Percentiles rank a stretch among this genome's conserved stretches.
Conservation (phyloP, 1,140 invertebrate genomes). For the Ectropis grisescens region DNA sequence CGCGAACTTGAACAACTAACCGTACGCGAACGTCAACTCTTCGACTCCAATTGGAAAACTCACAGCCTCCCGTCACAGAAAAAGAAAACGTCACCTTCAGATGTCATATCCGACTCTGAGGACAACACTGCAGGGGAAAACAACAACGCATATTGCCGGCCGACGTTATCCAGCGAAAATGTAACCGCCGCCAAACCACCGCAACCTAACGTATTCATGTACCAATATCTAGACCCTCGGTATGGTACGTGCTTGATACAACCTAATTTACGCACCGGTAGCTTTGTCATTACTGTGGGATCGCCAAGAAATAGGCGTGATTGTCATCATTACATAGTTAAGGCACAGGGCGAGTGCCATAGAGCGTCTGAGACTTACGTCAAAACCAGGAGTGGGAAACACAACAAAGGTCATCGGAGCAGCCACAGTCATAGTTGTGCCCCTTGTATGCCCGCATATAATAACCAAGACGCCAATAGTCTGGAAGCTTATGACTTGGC, state of each 20-base stretch:
- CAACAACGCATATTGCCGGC: conserved; percentile 70
- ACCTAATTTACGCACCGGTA: conserved; percentile 72
- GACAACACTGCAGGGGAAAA: conserved; percentile 39
- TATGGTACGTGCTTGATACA: conserved; percentile 77
- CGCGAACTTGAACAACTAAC: conserved; percentile 87
- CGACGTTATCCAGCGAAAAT: conserved; percentile 80
- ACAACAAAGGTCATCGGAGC: conserved; percentile 38
- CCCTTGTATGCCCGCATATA: conserved; percentile 77
- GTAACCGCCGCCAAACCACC: conserved; percentile 72
- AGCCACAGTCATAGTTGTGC: conserved; percentile 78
- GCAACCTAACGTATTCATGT: conserved; percentile 73
- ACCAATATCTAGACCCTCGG: conserved; percentile 78
- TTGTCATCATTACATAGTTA: conserved; percentile 76
- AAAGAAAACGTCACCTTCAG: conserved; percentile 73
- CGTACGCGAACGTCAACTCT: conserved; percentile 84
- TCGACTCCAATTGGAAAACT: conserved; percentile 89
- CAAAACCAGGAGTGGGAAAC: conserved; percentile 37
- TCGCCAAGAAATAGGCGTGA: conserved; percentile 75
- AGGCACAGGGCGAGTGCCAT: conserved; percentile 69
- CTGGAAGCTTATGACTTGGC: conserved; percentile 86
- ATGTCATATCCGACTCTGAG: conserved; percentile 53
- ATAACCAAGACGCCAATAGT: conserved; percentile 78
- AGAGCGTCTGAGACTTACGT: conserved; percentile 33
- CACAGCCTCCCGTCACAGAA: conserved; percentile 87
- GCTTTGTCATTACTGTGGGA: conserved; percentile 77